phyloP scores from a whole-genome alignment of 2,113 vertebrate species.

The Macrotus californicus region DNA sequence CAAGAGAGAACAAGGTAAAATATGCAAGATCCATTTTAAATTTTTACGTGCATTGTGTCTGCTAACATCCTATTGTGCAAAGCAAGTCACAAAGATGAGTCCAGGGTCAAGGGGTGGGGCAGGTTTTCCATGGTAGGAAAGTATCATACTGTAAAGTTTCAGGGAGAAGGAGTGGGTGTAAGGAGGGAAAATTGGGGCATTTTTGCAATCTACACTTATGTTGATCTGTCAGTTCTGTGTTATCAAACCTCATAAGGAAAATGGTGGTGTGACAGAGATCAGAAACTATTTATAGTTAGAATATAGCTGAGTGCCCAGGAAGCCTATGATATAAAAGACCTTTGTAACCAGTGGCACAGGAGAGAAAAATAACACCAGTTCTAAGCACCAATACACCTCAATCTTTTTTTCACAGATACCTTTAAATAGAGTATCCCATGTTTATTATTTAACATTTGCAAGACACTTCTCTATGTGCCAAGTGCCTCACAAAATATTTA shows the following conservation, averaged over 20 bases:
- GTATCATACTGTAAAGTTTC: not conserved
- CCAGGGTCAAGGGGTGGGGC: not conserved
- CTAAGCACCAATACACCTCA: not conserved
- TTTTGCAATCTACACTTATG: not conserved
- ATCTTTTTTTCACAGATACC: not conserved
- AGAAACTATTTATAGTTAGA: not conserved
- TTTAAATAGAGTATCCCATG: not conserved
- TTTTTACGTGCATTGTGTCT: not conserved
- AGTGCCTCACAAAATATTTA: slow-evolving; percentile 48
- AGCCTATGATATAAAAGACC: not conserved
- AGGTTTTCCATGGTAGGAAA: not conserved
- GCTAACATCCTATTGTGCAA: not conserved
- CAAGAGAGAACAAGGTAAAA: not conserved
- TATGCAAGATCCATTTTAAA: not conserved
- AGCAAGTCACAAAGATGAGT: not conserved
- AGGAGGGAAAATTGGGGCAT: not conserved
- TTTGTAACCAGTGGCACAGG: not conserved
- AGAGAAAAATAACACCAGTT: not conserved
- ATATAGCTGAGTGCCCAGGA: not conserved
- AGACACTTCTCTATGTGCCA: not conserved
- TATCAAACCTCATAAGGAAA: slow-evolving; percentile 3
- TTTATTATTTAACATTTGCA: slow-evolving; percentile 47
- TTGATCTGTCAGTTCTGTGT: not conserved
- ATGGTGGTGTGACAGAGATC: not conserved
- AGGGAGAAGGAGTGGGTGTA: not conserved